These are phyloP conservation scores for Ptyas mucosa DNA, from an alignment of 2,113 vertebrate genomes.

Conservation along the genomic window DNA sequence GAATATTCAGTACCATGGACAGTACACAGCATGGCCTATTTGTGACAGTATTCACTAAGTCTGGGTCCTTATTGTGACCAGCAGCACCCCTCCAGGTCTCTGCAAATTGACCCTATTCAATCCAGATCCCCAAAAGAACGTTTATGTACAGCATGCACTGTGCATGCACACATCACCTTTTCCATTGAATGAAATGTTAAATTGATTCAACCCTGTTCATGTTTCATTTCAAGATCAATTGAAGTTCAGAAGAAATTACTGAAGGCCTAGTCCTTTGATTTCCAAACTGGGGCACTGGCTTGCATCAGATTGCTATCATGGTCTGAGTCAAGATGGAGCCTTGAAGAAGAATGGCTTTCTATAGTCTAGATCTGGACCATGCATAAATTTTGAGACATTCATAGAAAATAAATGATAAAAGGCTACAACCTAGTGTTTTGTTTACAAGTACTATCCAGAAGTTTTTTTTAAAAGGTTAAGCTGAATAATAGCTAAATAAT, in stretches of 20 bases:
- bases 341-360: background rate
- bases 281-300: background rate
- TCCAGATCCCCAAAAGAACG: background rate
- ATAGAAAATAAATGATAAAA: background rate
- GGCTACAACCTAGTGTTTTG: background rate
- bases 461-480: background rate
- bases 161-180: background rate
- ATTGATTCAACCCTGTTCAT: background rate
- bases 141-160: background rate
- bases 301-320: background rate
- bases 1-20: background rate
- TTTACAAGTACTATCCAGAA: background rate
- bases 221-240: background rate
- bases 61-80: background rate
- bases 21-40: background rate
- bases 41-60: background rate
- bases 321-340: background rate
- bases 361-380: background rate
- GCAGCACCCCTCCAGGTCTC: background rate
- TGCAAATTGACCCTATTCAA: background rate
- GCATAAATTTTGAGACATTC: background rate
- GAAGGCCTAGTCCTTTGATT: background rate
- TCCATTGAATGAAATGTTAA: background rate
- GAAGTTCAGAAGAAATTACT: background rate
- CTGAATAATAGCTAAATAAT: background rate